Evolutionary conservation across 2,113 vertebrate species (phyloP).

Genomic region (Chrysochloris asiatica): DNA sequence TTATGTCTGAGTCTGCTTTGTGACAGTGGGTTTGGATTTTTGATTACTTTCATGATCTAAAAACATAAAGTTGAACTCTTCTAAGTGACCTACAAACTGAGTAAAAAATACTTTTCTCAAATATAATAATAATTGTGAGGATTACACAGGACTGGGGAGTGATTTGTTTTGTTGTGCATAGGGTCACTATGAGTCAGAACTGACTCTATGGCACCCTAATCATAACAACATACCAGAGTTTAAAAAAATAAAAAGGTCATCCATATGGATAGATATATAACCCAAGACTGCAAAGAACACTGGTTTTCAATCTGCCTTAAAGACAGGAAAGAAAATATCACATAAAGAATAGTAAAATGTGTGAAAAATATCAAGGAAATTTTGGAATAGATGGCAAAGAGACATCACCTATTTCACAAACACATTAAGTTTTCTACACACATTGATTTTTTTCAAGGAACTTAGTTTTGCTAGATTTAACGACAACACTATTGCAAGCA

Average conservation of each 20-base stretch:
- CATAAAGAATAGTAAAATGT: neutral
- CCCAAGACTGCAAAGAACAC: neutral
- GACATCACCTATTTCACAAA: conserved; percentile 14
- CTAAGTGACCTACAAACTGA: neutral
- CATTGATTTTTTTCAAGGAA: conserved; percentile 10
- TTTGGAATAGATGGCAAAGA: conserved; percentile 2
- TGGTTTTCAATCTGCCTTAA: neutral
- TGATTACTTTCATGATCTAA: neutral
- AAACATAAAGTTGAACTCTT: neutral
- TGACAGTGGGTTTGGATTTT: too few species aligned
- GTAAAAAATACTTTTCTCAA: neutral
- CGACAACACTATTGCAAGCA: conserved; percentile 33
- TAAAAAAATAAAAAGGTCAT: neutral
- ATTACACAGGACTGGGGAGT: too few species aligned
- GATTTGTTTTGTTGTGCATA: too few species aligned
- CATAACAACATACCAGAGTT: too few species aligned
- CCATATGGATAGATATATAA: neutral
- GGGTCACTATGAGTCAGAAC: too few species aligned
- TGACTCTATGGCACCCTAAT: too few species aligned
- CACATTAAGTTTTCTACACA: conserved; percentile 1
- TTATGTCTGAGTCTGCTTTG: too few species aligned
- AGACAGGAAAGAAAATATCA: neutral
- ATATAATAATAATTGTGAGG: too few species aligned
- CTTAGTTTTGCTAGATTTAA: conserved; percentile 9
- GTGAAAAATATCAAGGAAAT: neutral